Base-by-base conservation (phyloP, 2,797 vertebrate species). In the Rhadinocentrus ornatus region DNA sequence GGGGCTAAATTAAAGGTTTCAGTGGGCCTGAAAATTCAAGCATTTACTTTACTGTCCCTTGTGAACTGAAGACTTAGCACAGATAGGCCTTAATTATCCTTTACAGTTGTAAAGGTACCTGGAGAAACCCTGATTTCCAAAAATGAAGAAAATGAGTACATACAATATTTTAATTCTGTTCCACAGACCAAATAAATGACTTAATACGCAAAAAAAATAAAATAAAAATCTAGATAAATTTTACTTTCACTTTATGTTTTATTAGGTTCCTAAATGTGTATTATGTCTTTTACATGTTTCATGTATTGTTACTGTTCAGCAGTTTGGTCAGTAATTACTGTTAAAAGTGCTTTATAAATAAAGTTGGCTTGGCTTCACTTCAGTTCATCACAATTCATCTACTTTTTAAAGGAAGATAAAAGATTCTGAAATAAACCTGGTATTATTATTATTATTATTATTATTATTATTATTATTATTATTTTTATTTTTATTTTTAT, bases 1-100 rank as follows among this genome's bases (percentile, higher is more conserved):
- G 78, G 61, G 81, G 71, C 83, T 85, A 83, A 88, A 91, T 87
- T 82, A 86, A 68, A 85, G 74, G 77, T 91, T 89, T 89, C 85
- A 86, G 68, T 82, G 82, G 75, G 80, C 79, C 78, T 84, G 81
- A 73, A 83, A 86, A 88, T 90, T 73, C 82, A 84, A 84, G 71
- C 78, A 70, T 85, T 89, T 56, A 69, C 86, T 81, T 79, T 79
- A 81, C 77, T 81, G 71, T 86, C 81, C 79, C 81, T 62, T 74
- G 64, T 81, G 85, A 85, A 56, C 77, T 57, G 55, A 77, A 83
- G 81, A 59, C 68, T 66, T 69, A 75, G 80, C 69, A 70, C 71
- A 66, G 69, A 76, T 62, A 69, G 67, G 71, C 85, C 55, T 75
- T 88, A 87, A 92, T 91, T 86, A 88, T 78, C 57, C 54, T 75